Base-by-base conservation (phyloP, 53 echinoderm and acorn worm genomes). In the Paracentrotus lividus region DNA sequence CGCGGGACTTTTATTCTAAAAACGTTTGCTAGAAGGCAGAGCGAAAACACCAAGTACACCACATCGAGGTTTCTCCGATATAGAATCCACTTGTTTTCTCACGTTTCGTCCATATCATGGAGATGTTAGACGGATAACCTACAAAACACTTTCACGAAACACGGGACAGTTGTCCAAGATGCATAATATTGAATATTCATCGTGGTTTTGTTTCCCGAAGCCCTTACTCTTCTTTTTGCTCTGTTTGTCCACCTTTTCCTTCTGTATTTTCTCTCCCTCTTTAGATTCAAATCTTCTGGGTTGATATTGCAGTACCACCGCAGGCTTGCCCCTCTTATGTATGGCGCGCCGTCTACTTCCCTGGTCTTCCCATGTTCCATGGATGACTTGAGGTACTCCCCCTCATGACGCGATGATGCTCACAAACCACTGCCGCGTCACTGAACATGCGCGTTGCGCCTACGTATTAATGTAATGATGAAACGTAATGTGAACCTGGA, bases 171-270 rank as follows among this genome's bases (percentile, higher is more conserved):
- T 87, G 87, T 87, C 87, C 87, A 87, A 87, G 87, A 55, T 87
- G 55, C 87, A 87, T 87, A 87, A 31, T 55, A 57, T 87, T 87
- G 87, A 87, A 87, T 87, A 87, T 87, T 87, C 87, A 87, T 87
- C 87, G 56, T 8, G 87, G 57, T 54, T 87, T 87, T 87, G 56
- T 55, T 87, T 87, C 57, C 36, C 57, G 44, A 54, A 57, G 56
- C 34, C 55, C 55, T n/a, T 49, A 55, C 33, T 81, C 81, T 81
- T 6, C 47, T 81, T 53, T 87, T 87, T 54, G 18, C 55, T 54
- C 56, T 87, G 87, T 87, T 87, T 87, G 54, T 87, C 55, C 87
- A 54, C 87, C 87, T 57, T 87, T 57, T 87, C 55, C 34, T 57
- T 5, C 15, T 87, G 33, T 14, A 23, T 56, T 6, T 36, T 34